phyloP scores from a whole-genome alignment of 2,888 invertebrate genomes.

The Megamerina dolium region DNA sequence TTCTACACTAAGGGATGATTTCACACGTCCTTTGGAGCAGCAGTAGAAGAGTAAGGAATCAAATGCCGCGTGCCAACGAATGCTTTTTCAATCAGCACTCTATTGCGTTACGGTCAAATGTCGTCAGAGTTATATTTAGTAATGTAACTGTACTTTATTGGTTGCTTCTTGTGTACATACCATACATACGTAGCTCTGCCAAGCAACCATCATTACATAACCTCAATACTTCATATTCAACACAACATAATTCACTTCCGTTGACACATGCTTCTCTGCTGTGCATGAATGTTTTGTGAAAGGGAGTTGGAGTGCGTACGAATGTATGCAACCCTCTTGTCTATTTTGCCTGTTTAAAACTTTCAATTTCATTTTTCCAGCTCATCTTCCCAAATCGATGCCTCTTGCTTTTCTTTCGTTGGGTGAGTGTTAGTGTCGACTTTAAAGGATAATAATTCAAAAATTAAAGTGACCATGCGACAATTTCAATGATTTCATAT shows the following conservation, averaged over 20 bases:
- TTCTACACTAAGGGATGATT: slow-evolving; percentile 8
- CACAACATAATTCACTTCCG: slow-evolving; percentile 43
- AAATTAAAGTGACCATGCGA: slow-evolving; percentile 46
- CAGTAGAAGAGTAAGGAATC: no score
- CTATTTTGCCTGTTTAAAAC: neutral
- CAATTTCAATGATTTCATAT: slow-evolving; percentile 32
- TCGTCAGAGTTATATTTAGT: neutral
- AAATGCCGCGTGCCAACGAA: no score
- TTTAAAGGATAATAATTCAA: slow-evolving; percentile 41
- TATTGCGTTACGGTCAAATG: slow-evolving; percentile 24
- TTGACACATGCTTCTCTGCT: slow-evolving; percentile 18
- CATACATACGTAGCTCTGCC: no score
- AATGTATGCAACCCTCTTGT: neutral
- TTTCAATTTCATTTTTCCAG: neutral
- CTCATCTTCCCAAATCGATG: neutral
- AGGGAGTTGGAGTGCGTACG: no score
- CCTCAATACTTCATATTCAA: slow-evolving; percentile 22
- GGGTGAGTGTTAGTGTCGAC: neutral
- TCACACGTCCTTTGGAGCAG: no score
- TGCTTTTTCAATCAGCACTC: no score
- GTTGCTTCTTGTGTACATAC: no score
- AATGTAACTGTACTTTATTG: slow-evolving; percentile 10
- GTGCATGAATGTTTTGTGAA: no score
- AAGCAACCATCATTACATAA: slow-evolving; percentile 23
- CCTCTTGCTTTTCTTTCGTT: neutral